Percentiles rank a stretch among this genome's conserved stretches.
Evolutionary conservation across 2,888 invertebrate genomes (phyloP).

Genomic region (Orchesellides sinensis): DNA sequence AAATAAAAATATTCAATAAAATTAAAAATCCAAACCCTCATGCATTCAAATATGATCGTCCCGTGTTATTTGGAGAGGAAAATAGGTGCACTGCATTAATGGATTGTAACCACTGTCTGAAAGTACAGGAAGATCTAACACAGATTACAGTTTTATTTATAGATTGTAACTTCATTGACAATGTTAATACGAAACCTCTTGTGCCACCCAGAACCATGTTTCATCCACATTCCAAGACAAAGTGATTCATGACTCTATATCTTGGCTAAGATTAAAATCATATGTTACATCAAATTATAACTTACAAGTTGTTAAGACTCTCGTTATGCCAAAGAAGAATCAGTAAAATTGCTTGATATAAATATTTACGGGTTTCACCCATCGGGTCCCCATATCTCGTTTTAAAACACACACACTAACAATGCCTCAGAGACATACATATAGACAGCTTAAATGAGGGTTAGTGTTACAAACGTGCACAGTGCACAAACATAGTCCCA

Average conservation of each 20-base stretch:
- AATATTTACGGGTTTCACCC: too few species aligned
- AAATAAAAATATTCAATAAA: background rate
- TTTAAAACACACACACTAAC: too few species aligned
- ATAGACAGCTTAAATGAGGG: background rate
- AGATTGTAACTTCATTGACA: slow-evolving; percentile 40
- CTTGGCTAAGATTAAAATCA: slow-evolving; percentile 29
- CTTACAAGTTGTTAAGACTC: background rate
- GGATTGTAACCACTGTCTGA: background rate
- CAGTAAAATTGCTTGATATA: background rate
- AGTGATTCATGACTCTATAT: slow-evolving; percentile 20
- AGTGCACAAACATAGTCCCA: too few species aligned
- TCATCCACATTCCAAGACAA: background rate
- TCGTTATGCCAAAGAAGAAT: background rate
- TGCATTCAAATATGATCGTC: too few species aligned
- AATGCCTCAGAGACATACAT: background rate
- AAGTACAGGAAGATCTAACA: background rate
- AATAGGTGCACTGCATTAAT: background rate
- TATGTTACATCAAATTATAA: slow-evolving; percentile 27
- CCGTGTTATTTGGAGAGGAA: background rate
- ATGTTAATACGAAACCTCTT: slow-evolving; percentile 11
- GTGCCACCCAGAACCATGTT: slow-evolving; percentile 20
- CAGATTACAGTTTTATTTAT: slow-evolving; percentile 40
- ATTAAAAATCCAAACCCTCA: too few species aligned
- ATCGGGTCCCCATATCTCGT: too few species aligned
- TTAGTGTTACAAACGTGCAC: slow-evolving; percentile 3